Percentiles rank a stretch among this genome's conserved stretches.
Evolutionary conservation across 23 tunicate genomes (phyloP).

Genomic region (Halocynthia aurantium): DNA sequence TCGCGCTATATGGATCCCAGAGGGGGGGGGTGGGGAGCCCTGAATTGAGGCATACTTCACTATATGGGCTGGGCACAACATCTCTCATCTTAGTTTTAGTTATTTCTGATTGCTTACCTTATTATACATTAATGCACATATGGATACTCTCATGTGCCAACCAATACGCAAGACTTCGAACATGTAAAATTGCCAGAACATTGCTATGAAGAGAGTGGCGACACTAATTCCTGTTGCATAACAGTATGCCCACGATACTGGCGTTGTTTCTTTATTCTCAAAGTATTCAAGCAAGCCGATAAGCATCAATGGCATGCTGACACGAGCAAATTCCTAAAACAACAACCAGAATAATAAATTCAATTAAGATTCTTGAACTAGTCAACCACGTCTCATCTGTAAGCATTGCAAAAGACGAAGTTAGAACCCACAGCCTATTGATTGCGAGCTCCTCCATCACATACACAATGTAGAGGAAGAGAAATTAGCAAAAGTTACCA

Average conservation of each 20-base stretch:
- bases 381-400: too few relatives aligned
- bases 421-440: too few relatives aligned
- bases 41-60: too few relatives aligned
- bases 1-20: too few relatives aligned
- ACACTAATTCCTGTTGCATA: slow-evolving; percentile 34
- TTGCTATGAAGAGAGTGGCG: slow-evolving; percentile 12
- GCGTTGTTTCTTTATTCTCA: slow-evolving; percentile 13
- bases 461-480: too few relatives aligned
- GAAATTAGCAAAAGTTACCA: neutral
- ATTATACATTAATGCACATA: slow-evolving; percentile 80
- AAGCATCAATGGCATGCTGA: slow-evolving; percentile 9
- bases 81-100: too few relatives aligned
- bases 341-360: neutral
- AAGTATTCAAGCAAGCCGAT: slow-evolving; percentile 5
- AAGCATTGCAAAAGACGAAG: too few relatives aligned
- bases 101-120: slow-evolving; percentile 6
- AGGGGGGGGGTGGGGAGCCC: neutral
- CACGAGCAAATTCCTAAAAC: slow-evolving; percentile 1
- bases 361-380: too few relatives aligned
- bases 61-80: too few relatives aligned
- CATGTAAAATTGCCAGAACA: slow-evolving; percentile 19
- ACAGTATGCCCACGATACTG: slow-evolving; percentile 29
- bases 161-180: slow-evolving; percentile 40
- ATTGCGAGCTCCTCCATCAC: too few relatives aligned
- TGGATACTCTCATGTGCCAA: slow-evolving; percentile 69